Evolutionary conservation across 1,140 invertebrate species (phyloP).

Genomic region (Drosophila pectinifera): DNA sequence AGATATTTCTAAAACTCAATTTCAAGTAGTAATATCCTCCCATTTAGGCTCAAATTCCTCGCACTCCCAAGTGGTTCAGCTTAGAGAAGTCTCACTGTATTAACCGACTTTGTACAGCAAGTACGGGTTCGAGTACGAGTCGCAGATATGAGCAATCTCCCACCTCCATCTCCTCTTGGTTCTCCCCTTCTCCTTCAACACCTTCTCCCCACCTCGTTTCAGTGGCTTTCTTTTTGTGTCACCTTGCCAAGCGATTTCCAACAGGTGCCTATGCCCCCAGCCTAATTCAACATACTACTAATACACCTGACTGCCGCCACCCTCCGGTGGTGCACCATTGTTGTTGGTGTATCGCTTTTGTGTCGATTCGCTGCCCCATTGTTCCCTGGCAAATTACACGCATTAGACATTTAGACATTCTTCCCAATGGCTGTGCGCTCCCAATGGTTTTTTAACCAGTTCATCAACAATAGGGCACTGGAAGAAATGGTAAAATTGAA

Average conservation of each 20-base stretch:
- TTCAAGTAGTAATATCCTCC: not conserved
- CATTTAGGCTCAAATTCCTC: not conserved
- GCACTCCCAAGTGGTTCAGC: not conserved
- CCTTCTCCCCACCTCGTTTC: conserved; percentile 12
- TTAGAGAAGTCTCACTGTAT: not conserved
- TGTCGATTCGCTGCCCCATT: conserved; percentile 22
- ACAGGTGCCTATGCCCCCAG: conserved; percentile 57
- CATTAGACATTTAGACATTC: conserved; percentile 66
- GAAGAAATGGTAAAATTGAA: not conserved
- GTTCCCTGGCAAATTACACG: conserved; percentile 71
- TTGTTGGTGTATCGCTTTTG: conserved; percentile 10
- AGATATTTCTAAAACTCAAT: no score
- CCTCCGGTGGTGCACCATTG: conserved; percentile 39
- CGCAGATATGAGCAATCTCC: conserved; percentile 40
- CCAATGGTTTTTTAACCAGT: conserved; percentile 59
- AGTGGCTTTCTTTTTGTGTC: conserved; percentile 81
- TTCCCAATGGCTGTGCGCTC: conserved; percentile 52
- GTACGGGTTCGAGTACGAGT: conserved; percentile 55
- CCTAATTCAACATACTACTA: conserved; percentile 14
- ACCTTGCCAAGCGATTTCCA: conserved; percentile 63
- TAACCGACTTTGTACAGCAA: conserved; percentile 37
- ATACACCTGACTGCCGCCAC: conserved; percentile 32
- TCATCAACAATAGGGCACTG: conserved; percentile 42
- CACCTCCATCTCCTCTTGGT: conserved; percentile 1
- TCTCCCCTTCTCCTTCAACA: conserved; percentile 1